These are phyloP conservation scores for Chaetoderma sp. DNA, from an alignment of 2,888 invertebrate genomes.

Conservation along the genomic window DNA sequence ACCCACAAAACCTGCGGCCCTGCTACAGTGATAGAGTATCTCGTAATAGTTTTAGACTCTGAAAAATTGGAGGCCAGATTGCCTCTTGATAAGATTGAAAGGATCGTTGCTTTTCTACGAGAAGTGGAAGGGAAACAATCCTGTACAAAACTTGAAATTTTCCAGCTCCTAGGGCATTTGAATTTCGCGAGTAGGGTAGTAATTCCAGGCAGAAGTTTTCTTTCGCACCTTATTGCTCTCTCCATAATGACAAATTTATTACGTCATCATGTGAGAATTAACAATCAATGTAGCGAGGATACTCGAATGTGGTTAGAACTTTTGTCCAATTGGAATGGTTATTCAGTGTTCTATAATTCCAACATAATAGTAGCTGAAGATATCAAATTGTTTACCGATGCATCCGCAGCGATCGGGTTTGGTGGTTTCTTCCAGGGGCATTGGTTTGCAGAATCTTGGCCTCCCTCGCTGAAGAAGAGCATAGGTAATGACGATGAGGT, in stretches of 20 bases:
- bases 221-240: constrained; percentile 25
- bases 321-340: constrained; percentile 23
- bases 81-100: constrained; percentile 16
- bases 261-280: constrained; percentile 19
- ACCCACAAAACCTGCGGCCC: constrained; percentile 28
- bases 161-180: constrained; percentile 24
- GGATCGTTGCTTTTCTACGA: constrained; percentile 15
- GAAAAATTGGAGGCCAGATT: constrained; percentile 26
- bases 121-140: constrained; percentile 12
- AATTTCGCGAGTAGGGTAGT: constrained; percentile 29
- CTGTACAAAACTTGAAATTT: constrained; percentile 26
- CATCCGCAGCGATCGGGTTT: no score
- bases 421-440: no score
- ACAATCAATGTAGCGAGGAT: constrained; percentile 20
- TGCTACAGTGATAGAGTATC: constrained; percentile 25
- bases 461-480: no score
- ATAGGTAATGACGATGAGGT: no score
- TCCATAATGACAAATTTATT: constrained; percentile 12
- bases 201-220: constrained; percentile 27
- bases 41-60: constrained; percentile 30
- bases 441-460: no score
- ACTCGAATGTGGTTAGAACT: constrained; percentile 23
- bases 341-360: neutral
- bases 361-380: no score
- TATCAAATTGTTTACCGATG: no score